These are phyloP conservation scores for Acrocephalus arundinaceus DNA, from an alignment of 2,113 vertebrate genomes.

Conservation along the genomic window DNA sequence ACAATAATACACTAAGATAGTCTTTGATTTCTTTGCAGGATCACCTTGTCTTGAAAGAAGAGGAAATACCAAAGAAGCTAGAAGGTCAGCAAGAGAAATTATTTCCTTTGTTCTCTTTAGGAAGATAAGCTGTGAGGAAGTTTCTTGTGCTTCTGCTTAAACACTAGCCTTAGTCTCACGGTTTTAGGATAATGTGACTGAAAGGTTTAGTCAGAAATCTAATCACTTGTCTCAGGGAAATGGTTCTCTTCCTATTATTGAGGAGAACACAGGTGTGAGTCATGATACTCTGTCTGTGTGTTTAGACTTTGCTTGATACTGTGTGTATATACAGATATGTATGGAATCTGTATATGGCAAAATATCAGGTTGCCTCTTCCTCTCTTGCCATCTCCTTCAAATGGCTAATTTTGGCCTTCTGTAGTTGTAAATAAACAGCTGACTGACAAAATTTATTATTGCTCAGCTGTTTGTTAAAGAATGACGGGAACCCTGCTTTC, in stretches of 20 bases:
- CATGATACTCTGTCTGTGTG: background rate
- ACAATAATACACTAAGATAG: background rate
- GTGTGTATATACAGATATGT: background rate
- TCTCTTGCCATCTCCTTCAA: background rate
- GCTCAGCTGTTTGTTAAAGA: background rate
- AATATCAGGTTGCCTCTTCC: background rate
- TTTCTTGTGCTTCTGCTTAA: background rate
- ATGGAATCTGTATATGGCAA: background rate
- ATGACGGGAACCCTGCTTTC: background rate
- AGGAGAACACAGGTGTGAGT: background rate
- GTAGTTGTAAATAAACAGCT: background rate
- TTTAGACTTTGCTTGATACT: background rate
- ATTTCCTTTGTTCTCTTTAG: background rate
- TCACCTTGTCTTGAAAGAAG: conserved; percentile 73
- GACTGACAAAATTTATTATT: background rate
- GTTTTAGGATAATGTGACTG: background rate
- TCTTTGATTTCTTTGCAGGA: conserved; percentile 68
- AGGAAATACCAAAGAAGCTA: conserved; percentile 26
- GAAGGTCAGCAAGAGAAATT: conserved; percentile 65
- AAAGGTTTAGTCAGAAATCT: background rate
- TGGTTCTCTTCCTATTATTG: background rate
- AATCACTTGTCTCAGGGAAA: background rate
- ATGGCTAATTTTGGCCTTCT: background rate
- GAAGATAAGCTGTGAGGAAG: background rate
- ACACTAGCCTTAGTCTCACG: background rate